Evolutionary conservation across 2,797 vertebrate species (phyloP), one percentile per base, ranked within the genome.

Genomic region (Momotus momota): DNA sequence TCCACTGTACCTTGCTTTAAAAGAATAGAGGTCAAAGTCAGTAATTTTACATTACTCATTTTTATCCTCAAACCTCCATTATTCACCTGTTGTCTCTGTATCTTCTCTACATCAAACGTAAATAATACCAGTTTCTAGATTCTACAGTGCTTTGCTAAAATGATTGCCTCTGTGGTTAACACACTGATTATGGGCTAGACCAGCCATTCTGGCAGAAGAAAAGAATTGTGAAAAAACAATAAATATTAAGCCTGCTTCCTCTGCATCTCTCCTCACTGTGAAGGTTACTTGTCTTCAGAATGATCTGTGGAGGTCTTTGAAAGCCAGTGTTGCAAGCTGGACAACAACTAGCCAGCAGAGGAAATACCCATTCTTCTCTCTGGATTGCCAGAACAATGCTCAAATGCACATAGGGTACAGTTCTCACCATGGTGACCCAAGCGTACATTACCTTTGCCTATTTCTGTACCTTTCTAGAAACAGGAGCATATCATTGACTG

Each of bases 11-110:
- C 23, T 88, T 60, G 13, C 29, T 88, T 90, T 58, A 52, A 62
- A 94, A 90, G 7, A 52, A 35, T 9, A 66, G 18, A 80, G 27
- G 54, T 66, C 46, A 88, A 88, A 86, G n/a, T 58, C 40, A 72
- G 29, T 66, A 72, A 88, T 90, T 88, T 80, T 25, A 61, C 20
- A 86, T 54, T 43, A 62, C 20, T 86, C 22, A n/a, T 77, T 96
- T 92, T 55, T 82, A 58, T 70, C 27, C 18, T 91, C 55, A 92
- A 29, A 45, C 12, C 4, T 81, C 49, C 58, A 38, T 88, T 88
- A 73, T 75, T 88, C 25, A 62, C 48, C 45, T 60, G 7, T 31
- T 87, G 31, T 45, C 23, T 73, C 51, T 38, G 0, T 25, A 81
- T 66, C 35, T 85, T 70, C 33, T 73, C 25, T 60, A 38, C 25